phyloP scores from a whole-genome alignment of 1,140 invertebrate genomes.

The Procambarus clarkii region DNA sequence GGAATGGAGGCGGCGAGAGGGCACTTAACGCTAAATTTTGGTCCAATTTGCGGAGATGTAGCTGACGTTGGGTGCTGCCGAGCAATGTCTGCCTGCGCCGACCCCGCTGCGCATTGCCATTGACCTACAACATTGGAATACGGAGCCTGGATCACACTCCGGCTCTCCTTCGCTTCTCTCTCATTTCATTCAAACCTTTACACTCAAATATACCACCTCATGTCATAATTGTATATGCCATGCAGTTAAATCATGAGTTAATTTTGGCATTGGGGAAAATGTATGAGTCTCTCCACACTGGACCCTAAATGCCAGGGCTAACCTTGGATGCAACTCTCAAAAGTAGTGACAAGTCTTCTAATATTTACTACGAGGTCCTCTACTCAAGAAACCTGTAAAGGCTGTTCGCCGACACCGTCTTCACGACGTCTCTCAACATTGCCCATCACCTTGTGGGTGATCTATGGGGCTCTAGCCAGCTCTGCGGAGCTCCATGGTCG shows the following conservation, averaged over 20 bases:
- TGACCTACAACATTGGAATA: neutral
- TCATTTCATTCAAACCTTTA: neutral
- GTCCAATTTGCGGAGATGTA: conserved; percentile 34
- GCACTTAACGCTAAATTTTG: conserved; percentile 34
- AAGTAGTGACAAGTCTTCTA: conserved; percentile 26
- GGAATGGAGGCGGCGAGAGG: conserved; percentile 25
- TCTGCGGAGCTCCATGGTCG: too few species aligned
- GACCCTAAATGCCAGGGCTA: neutral
- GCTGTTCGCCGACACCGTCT: neutral
- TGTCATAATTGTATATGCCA: neutral
- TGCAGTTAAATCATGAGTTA: neutral
- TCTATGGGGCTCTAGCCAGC: too few species aligned
- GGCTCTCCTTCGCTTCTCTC: neutral
- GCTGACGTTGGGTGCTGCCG: conserved; percentile 15
- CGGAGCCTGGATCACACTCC: neutral
- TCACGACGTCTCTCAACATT: too few species aligned
- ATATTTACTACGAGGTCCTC: conserved; percentile 43
- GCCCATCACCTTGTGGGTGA: too few species aligned
- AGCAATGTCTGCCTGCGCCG: conserved; percentile 36
- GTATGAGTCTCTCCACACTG: neutral
- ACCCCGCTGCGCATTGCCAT: neutral
- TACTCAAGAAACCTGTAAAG: neutral
- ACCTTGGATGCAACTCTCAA: conserved; percentile 38
- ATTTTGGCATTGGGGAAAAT: neutral
- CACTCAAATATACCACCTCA: neutral